Evolutionary conservation across 2,113 vertebrate species (phyloP).

Genomic region (Onychostruthus taczanowskii): DNA sequence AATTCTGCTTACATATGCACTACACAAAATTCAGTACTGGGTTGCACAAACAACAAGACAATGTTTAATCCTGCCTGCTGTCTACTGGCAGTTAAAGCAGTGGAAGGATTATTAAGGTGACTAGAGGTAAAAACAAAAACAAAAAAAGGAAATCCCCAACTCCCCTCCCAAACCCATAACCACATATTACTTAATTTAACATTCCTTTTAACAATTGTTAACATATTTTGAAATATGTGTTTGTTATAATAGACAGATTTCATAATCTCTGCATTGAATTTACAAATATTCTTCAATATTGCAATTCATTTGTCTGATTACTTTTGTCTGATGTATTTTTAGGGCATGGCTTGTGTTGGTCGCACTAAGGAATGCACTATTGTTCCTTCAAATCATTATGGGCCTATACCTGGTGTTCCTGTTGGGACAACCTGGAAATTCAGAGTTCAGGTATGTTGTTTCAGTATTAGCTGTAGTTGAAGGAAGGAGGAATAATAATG

Average conservation of each 20-base stretch:
- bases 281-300: not conserved
- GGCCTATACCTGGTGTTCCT: constrained; percentile 93
- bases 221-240: not conserved
- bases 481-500: not conserved
- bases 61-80: not conserved
- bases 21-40: constrained; percentile 33
- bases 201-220: not conserved
- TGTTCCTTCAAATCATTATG: constrained; percentile 97
- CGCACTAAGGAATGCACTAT: constrained; percentile 98
- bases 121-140: not conserved
- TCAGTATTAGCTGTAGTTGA: not conserved
- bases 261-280: not conserved
- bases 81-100: not conserved
- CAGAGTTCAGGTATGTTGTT: constrained; percentile 88
- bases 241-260: not conserved
- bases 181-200: not conserved
- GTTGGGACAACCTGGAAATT: constrained; percentile 98
- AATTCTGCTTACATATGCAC: not conserved
- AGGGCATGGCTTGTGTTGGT: constrained; percentile 99
- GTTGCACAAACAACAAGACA: not conserved
- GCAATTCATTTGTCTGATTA: not conserved
- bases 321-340: constrained; percentile 43
- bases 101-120: not conserved
- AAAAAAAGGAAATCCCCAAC: not conserved
- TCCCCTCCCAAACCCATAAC: not conserved